Percentiles rank a stretch among this genome's conserved stretches.
phyloP scores from a whole-genome alignment of 2,113 vertebrate species.

The Semnornis frantzii region DNA sequence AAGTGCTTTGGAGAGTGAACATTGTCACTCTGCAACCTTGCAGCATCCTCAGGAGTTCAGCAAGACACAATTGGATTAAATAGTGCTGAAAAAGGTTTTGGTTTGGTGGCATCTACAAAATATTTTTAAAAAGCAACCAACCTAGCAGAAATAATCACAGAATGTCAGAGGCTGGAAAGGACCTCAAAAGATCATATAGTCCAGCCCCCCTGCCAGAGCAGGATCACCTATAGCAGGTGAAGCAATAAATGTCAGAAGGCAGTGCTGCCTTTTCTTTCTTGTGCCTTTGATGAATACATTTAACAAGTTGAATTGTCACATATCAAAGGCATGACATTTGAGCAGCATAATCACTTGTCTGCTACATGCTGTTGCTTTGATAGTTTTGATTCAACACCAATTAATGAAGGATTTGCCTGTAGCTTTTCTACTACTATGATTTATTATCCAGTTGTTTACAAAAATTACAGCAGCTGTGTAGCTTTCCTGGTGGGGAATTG shows the following conservation, averaged over 20 bases:
- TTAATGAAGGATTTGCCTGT: background rate
- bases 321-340: conserved; percentile 4
- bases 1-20: background rate
- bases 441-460: background rate
- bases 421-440: background rate
- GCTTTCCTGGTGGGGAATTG: background rate
- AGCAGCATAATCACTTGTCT: background rate
- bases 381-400: background rate
- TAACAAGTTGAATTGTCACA: conserved; percentile 8
- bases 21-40: background rate
- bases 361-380: conserved; percentile 13
- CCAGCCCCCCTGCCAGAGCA: no score
- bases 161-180: no score
- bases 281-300: background rate
- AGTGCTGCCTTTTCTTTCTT: background rate
- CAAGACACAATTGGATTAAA: background rate
- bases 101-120: background rate
- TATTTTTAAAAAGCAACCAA: background rate
- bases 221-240: background rate
- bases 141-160: background rate
- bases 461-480: background rate
- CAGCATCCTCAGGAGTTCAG: background rate
- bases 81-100: background rate
- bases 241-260: background rate
- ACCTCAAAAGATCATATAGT: no score